These are phyloP conservation scores for Ochotona princeps DNA, from an alignment of 2,113 vertebrate genomes.

Conservation along the genomic window DNA sequence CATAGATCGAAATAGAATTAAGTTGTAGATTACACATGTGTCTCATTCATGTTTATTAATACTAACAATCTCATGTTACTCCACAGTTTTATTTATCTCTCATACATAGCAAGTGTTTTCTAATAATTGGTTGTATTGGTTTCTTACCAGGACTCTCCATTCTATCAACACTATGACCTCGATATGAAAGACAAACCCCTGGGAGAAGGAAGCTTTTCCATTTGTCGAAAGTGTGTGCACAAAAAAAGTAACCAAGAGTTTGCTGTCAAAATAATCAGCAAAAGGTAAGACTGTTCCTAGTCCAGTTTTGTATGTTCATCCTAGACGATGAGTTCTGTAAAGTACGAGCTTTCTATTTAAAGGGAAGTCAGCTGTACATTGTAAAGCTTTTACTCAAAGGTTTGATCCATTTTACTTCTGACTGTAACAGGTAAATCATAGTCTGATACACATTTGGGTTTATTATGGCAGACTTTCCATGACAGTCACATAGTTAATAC, in stretches of 20 bases:
- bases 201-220: conserved; percentile 99
- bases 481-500: background rate
- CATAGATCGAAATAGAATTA: background rate
- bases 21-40: conserved; percentile 44
- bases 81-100: conserved; percentile 61
- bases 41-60: background rate
- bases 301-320: conserved; percentile 26
- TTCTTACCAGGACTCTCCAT: conserved; percentile 94
- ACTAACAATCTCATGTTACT: conserved; percentile 2
- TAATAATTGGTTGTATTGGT: conserved; percentile 79
- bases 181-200: conserved; percentile 94
- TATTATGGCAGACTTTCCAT: background rate
- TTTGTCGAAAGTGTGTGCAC: conserved; percentile 96
- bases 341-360: conserved; percentile 47
- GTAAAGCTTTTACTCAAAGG: background rate
- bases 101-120: conserved; percentile 76
- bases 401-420: background rate
- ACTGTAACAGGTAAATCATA: background rate
- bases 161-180: conserved; percentile 96
- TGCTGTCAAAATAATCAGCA: conserved; percentile 99
- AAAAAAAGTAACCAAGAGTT: conserved; percentile 96
- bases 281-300: conserved; percentile 89
- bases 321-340: conserved; percentile 49
- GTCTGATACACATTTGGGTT: background rate
- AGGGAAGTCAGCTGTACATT: background rate